These are phyloP conservation scores for Vidua macroura DNA, from an alignment of 2,113 vertebrate genomes.

Conservation along the genomic window DNA sequence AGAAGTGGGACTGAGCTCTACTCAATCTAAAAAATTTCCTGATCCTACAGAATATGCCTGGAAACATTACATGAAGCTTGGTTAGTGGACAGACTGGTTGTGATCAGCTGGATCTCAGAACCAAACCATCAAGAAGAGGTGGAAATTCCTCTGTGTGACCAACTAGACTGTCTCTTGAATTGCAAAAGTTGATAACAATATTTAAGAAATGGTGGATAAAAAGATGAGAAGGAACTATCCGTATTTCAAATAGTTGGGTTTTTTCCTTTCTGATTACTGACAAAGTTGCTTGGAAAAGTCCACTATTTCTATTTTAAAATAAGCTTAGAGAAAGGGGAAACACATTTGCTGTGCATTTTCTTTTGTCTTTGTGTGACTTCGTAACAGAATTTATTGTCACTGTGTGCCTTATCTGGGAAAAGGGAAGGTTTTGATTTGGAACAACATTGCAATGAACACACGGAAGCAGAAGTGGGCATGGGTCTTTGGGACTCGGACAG, in stretches of 20 bases:
- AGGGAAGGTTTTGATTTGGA: neutral
- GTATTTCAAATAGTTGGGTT: neutral
- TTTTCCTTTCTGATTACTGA: neutral
- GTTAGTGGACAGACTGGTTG: neutral
- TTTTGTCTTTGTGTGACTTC: neutral
- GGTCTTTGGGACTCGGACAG: neutral
- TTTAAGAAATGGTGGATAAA: neutral
- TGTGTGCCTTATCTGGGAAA: neutral
- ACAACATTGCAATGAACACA: neutral
- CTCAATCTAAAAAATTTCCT: neutral
- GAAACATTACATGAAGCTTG: neutral
- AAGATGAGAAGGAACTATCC: neutral
- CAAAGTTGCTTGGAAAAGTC: neutral
- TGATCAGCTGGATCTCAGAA: neutral
- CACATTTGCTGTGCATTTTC: neutral
- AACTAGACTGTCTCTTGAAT: neutral
- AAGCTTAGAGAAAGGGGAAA: neutral
- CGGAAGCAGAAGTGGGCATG: fast-evolving
- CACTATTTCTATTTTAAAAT: neutral
- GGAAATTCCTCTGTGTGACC: neutral
- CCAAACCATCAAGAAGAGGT: neutral
- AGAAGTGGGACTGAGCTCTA: neutral
- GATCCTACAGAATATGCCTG: neutral
- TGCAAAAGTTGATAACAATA: neutral
- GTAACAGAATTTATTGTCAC: neutral